Conservation (phyloP, 2,797 vertebrate species). For the Malurus splendens region DNA sequence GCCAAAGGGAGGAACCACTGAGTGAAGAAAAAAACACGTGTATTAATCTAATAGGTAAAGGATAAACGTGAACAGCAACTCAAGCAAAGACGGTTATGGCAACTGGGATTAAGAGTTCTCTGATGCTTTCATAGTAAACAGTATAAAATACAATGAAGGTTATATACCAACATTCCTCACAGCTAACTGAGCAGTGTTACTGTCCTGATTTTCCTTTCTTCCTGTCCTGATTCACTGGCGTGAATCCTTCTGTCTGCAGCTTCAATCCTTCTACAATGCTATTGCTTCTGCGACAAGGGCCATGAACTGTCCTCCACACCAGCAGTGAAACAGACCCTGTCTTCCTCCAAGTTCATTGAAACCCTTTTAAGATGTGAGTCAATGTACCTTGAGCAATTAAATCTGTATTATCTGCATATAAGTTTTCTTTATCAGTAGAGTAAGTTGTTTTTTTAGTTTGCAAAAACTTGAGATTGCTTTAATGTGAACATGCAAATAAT, state of each 20-base stretch:
- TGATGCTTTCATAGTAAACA: neutral
- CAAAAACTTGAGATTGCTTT: neutral
- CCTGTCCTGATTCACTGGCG: neutral
- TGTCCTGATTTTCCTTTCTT: neutral
- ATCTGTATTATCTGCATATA: neutral
- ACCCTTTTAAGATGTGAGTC: neutral
- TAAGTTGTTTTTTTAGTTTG: neutral
- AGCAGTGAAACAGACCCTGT: neutral
- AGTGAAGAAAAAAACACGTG: neutral
- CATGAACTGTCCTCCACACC: rapidly evolving
- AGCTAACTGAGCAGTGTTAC: neutral
- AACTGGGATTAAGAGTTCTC: neutral
- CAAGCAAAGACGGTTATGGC: neutral
- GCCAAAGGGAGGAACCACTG: neutral
- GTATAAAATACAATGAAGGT: neutral
- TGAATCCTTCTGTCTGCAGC: neutral
- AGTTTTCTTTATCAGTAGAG: neutral
- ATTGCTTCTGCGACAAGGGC: neutral
- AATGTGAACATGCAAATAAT: neutral
- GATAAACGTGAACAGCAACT: rapidly evolving
- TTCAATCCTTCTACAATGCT: neutral
- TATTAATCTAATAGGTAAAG: neutral
- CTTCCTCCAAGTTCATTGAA: neutral
- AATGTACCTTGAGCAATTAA: neutral
- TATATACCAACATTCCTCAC: neutral